Percentiles rank a stretch among this genome's conserved stretches.
These are phyloP conservation scores for Tetrao urogallus DNA, from an alignment of 2,113 vertebrate genomes.

Conservation along the genomic window DNA sequence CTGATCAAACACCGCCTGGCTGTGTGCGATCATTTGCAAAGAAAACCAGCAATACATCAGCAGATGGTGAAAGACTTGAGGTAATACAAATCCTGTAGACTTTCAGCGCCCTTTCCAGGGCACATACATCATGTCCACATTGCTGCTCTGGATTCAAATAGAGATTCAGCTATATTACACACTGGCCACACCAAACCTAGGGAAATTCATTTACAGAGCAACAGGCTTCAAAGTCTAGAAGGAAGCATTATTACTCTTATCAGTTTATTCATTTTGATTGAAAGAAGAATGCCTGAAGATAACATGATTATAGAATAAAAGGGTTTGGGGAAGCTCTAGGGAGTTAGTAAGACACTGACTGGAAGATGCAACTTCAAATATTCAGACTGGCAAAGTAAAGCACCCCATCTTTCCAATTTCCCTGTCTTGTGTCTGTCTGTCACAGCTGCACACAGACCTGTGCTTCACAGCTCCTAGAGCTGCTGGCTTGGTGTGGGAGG, in stretches of 20 bases:
- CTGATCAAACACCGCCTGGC: neutral
- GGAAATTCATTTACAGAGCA: neutral
- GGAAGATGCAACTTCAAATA: neutral
- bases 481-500: neutral
- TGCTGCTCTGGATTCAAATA: rapidly evolving
- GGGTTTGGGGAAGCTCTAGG: neutral
- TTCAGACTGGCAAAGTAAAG: neutral
- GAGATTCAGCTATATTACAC: neutral
- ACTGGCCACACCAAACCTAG: rapidly evolving
- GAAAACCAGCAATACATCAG: neutral
- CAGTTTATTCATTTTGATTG: neutral
- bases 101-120: neutral
- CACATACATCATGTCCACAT: neutral
- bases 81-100: neutral
- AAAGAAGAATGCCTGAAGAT: neutral
- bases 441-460: neutral
- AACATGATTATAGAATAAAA: neutral
- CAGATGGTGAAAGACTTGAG: neutral
- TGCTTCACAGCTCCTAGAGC: neutral
- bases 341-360: neutral
- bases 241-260: neutral
- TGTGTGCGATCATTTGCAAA: rapidly evolving
- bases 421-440: neutral
- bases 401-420: neutral
- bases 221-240: neutral